Base-by-base conservation (phyloP, 53 echinoderm and acorn worm genomes). In the Echinarachnius parma region DNA sequence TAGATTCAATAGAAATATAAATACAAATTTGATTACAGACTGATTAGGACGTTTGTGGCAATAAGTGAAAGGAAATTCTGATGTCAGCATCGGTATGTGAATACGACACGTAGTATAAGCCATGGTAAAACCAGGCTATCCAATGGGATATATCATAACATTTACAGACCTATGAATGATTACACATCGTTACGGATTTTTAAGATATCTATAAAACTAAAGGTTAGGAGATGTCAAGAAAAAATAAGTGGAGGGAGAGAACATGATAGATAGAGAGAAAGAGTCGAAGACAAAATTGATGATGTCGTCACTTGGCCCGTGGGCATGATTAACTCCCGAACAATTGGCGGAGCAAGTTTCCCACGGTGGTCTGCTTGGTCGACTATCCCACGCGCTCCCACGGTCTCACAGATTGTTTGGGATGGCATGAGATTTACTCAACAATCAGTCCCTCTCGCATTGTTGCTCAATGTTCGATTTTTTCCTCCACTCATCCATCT, bases 371-470 rank as follows among this genome's bases (percentile, higher is more conserved):
- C 19, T 9, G 19, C 13, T n/a, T n/a, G 28, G 21, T 3, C 31
- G 34, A 33, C n/a, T 8, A 55, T 26, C 74, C 74, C 74, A 72
- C 74, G 57, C 74, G 74, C 74, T 72, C 74, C 74, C 74, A 56
- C 57, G 74, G 74, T 56, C 26, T 5, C 33, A 14, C 27, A 5
- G 57, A 57, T 57, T 57, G 57, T 44, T 28, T 56, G 28, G 39
- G 74, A 72, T 72, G 74, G 46, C 46, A 39, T 46, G 29, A 37
- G 74, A 72, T 72, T 72, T 56, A 46, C 36, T 45, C 58, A 56
- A 72, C 74, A 72, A 72, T 72, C 74, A 72, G 55, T 72, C 56
- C 74, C n/a, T 11, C 25, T 56, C 39, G 55, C 34, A 72, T 72
- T 72, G 74, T 56, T 39, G 45, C 74, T 19, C 28, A 36, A 37